A percentile compares a stretch with the other conserved stretches of the same genome.
Conservation (phyloP, 2,113 vertebrate genomes). For the Eptatretus burgeri region DNA sequence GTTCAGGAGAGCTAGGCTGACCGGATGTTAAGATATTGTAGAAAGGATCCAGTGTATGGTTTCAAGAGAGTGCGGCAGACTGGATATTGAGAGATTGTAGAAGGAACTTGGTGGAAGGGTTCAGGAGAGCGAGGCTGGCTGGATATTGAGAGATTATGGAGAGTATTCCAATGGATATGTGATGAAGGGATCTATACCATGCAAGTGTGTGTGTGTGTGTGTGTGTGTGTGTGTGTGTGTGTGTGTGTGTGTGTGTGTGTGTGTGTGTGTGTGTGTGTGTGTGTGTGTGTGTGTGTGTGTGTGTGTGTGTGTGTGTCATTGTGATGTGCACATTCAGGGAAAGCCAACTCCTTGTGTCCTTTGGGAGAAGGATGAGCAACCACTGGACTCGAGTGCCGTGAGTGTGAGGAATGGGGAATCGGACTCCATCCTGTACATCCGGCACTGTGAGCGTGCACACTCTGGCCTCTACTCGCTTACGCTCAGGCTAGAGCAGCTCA, state of each 20-base stretch:
- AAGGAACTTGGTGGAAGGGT: neutral
- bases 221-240: no score
- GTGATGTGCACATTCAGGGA: constrained; percentile 18
- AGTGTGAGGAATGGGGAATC: constrained; percentile 24
- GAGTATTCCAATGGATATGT: no score
- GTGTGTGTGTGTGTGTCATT: no score
- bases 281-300: no score
- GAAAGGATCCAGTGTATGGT: neutral
- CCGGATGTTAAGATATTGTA: neutral
- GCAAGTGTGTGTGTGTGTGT: no score
- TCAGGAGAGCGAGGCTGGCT: neutral
- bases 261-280: no score
- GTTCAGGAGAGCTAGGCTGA: neutral
- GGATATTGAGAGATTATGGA: neutral
- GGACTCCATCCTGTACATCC: constrained; percentile 50
- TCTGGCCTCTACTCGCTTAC: constrained; percentile 36
- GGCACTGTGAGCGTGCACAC: constrained; percentile 26
- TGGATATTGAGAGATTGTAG: neutral
- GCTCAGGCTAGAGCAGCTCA: constrained; percentile 40
- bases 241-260: no score
- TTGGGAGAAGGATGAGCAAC: constrained; percentile 33
- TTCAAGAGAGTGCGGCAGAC: neutral
- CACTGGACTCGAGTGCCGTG: constrained; percentile 26
- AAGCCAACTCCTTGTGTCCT: constrained; percentile 39
- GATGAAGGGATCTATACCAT: no score